A percentile compares a stretch with the other conserved stretches of the same genome.
Evolutionary conservation across 1,140 invertebrate species (phyloP).

Genomic region (Proctacanthus coquilletti): DNA sequence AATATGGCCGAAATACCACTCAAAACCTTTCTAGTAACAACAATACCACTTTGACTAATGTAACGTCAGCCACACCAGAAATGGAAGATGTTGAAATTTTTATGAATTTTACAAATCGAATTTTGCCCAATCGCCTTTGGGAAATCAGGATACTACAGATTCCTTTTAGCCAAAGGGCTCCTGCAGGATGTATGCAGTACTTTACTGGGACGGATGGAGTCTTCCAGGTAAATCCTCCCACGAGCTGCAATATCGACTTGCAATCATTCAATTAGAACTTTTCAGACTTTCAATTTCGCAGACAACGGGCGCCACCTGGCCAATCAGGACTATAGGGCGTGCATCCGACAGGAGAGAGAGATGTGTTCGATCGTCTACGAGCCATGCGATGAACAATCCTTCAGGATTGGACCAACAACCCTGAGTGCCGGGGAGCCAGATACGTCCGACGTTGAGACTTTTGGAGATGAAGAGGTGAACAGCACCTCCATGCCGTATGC

Average conservation of each 20-base stretch:
- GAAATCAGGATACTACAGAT: slow-evolving; percentile 55
- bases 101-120: slow-evolving; percentile 32
- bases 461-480: background rate
- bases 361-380: slow-evolving; percentile 63
- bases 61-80: slow-evolving; percentile 1
- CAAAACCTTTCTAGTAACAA: slow-evolving; percentile 6
- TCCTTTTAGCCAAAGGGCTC: slow-evolving; percentile 54
- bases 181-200: slow-evolving; percentile 58
- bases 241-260: background rate
- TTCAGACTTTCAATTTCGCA: slow-evolving; percentile 63
- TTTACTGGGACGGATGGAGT: slow-evolving; percentile 38
- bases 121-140: slow-evolving; percentile 50
- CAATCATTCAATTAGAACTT: too few relatives aligned
- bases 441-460: background rate
- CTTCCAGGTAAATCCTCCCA: slow-evolving; percentile 14
- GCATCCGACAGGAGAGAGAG: slow-evolving; percentile 48
- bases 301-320: slow-evolving; percentile 66
- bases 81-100: slow-evolving; percentile 15
- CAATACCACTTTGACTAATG: too few relatives aligned
- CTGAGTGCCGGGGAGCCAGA: slow-evolving; percentile 12
- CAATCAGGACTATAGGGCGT: slow-evolving; percentile 60
- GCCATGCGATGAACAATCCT: slow-evolving; percentile 57
- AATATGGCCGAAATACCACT: background rate
- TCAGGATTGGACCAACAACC: slow-evolving; percentile 46
- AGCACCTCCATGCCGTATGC: background rate